phyloP scores from a whole-genome alignment of 2,797 vertebrate genomes.

The Lindbergichthys nudifrons region DNA sequence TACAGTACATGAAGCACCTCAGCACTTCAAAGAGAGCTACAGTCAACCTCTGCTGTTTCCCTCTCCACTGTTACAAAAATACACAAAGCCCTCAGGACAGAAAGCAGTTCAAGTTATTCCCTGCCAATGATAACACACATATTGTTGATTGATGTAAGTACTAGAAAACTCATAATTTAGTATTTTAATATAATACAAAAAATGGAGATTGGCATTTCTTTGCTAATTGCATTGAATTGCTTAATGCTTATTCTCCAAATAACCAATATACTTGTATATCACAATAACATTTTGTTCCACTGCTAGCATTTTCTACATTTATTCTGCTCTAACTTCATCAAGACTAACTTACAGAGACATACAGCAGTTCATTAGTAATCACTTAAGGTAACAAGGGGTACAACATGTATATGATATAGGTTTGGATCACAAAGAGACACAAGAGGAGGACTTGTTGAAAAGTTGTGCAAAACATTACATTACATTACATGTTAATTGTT shows the following conservation, averaged over 20 bases:
- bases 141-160: neutral
- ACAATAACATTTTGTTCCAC: neutral
- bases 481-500: no score
- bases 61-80: constrained; percentile 22
- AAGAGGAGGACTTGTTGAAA: no score
- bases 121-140: neutral
- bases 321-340: neutral
- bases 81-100: constrained; percentile 23
- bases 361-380: neutral
- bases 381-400: neutral
- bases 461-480: no score
- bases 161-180: neutral
- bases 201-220: neutral
- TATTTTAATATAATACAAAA: neutral
- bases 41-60: constrained; percentile 10
- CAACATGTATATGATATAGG: neutral
- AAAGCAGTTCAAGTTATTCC: neutral
- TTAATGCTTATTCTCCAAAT: neutral
- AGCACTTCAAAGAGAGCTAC: constrained; percentile 48
- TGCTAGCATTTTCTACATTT: neutral
- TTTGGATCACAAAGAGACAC: neutral
- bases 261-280: neutral
- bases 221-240: neutral
- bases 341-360: neutral
- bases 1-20: constrained; percentile 30